These are phyloP conservation scores for Thinocorus orbignyianus DNA, from an alignment of 2,113 vertebrate genomes.

Conservation along the genomic window DNA sequence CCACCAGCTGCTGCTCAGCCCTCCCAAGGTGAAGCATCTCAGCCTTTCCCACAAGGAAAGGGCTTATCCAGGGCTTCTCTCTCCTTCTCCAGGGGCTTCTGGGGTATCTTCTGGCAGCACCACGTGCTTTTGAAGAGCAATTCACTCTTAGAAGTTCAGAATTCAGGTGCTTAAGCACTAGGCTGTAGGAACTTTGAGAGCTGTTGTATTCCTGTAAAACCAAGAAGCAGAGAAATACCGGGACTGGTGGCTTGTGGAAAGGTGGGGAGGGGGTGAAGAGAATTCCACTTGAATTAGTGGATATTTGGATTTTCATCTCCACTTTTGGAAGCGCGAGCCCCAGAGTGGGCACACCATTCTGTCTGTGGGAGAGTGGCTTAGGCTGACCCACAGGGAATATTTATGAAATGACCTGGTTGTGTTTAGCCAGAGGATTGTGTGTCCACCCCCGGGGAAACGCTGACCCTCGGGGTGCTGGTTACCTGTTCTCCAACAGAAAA, in stretches of 20 bases:
- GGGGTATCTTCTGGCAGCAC: background rate
- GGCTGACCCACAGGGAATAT: background rate
- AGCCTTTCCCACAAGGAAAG: background rate
- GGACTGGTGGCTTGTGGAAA: background rate
- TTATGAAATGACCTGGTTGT: fast-evolving
- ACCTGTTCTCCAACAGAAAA: slow-evolving; percentile 72
- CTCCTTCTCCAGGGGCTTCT: fast-evolving
- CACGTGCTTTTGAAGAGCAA: fast-evolving
- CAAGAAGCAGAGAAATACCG: fast-evolving
- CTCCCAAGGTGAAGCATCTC: slow-evolving; percentile 84
- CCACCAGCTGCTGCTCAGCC: slow-evolving; percentile 91
- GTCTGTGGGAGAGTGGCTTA: background rate
- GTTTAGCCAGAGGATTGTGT: fast-evolving
- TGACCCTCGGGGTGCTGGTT: fast-evolving
- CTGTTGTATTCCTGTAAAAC: fast-evolving
- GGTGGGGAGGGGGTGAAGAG: background rate
- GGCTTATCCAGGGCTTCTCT: background rate
- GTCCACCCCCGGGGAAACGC: fast-evolving
- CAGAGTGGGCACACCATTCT: fast-evolving
- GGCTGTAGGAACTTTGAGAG: background rate
- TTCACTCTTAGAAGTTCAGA: fast-evolving
- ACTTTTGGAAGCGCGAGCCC: fast-evolving
- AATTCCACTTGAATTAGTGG: no score
- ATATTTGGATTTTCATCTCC: background rate
- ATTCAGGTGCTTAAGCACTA: fast-evolving